Percentiles rank a stretch among this genome's conserved stretches.
phyloP scores from a whole-genome alignment of 1,140 invertebrate genomes.

The Heliconius hermathena region DNA sequence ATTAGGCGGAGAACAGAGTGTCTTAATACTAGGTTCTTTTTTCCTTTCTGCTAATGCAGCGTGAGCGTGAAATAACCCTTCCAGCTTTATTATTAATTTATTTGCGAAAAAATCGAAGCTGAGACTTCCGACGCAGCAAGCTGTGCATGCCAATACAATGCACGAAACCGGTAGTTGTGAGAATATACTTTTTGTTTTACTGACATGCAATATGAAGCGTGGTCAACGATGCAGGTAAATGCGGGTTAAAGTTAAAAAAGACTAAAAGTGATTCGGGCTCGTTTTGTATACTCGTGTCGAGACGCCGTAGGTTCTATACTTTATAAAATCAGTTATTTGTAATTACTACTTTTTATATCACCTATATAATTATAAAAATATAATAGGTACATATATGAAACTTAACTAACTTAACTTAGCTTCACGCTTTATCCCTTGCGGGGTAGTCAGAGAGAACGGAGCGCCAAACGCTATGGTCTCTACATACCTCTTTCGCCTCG shows the following conservation, averaged over 20 bases:
- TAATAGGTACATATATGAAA: too few relatives aligned
- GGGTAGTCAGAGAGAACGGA: too few relatives aligned
- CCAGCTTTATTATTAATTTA: background rate
- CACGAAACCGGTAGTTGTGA: background rate
- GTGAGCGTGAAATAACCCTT: too few relatives aligned
- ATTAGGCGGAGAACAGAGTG: too few relatives aligned
- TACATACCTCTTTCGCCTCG: too few relatives aligned
- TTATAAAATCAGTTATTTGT: background rate
- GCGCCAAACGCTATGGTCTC: too few relatives aligned
- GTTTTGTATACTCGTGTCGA: background rate
- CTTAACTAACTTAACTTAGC: too few relatives aligned
- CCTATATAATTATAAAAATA: too few relatives aligned
- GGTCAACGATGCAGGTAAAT: constrained; percentile 1
- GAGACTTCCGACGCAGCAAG: background rate
- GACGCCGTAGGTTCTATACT: background rate
- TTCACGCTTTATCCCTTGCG: too few relatives aligned
- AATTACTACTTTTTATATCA: too few relatives aligned
- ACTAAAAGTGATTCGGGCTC: background rate
- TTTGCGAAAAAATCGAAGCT: background rate
- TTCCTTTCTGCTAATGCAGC: too few relatives aligned
- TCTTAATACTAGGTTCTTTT: too few relatives aligned
- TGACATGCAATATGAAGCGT: background rate
- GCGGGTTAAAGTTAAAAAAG: constrained; percentile 2
- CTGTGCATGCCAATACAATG: background rate
- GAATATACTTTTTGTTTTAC: background rate